Base-by-base conservation (phyloP, 2,797 vertebrate genomes). In the Trachops cirrhosus region DNA sequence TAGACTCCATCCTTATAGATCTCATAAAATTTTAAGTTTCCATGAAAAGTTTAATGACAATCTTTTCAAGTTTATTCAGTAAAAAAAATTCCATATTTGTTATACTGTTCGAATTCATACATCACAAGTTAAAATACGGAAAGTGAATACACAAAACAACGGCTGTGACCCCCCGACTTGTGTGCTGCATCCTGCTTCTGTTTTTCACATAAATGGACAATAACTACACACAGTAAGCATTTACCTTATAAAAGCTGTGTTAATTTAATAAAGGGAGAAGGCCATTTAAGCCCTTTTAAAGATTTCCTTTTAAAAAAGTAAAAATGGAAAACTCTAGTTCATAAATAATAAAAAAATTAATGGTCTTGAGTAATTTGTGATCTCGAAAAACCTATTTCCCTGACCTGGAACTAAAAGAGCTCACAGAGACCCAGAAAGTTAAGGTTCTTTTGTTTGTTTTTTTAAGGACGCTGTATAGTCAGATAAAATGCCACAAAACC, bases 41-140 rank as follows among this genome's bases (percentile, higher is more conserved):
- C 44, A 86, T 26, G 19, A 54, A 52, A 78, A 70, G 32, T 26
- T 93, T 67, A 95, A 54, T 18, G 9, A 71, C 37, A 95, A 78
- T 73, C 8, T 94, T 96, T 82, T 82, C 73, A 83, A 71, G 41
- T 91, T 83, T 75, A 62, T 54, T 77, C 83, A 86, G 18, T 62
- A 93, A 68, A 39, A 62, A 74, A 80, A 5, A 29, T 11, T 12
- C 3, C 74, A 1, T 52, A 86, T 21, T 32, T 95, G 10, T 64
- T 79, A 46, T 37, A 80, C 15, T 82, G 44, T 50, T 87, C 50
- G 71, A 75, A 83, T 39, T 29, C 34, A 75, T n/a, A 59, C 11
- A 64, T 34, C 46, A 46, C 41, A 78, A 73, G 70, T 75, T 89
- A 67, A 73, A 86, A 44, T 8, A 82, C 14, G 9, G 68, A 88